A percentile compares a stretch with the other conserved stretches of the same genome.
phyloP scores from a whole-genome alignment of 2,113 vertebrate genomes.

The Sminthopsis crassicaudata region DNA sequence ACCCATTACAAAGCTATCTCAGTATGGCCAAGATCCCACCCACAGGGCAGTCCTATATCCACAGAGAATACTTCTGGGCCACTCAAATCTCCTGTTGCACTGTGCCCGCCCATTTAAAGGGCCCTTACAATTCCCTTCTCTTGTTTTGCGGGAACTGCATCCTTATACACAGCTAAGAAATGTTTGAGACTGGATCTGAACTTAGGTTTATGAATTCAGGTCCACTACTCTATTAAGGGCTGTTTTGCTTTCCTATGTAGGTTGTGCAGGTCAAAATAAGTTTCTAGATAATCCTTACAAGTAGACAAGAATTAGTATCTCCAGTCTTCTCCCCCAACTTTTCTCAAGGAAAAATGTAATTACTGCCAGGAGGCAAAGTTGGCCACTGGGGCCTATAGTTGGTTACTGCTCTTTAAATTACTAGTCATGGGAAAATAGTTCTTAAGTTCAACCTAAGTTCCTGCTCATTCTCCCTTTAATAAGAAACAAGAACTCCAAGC shows the following conservation, averaged over 20 bases:
- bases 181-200: not conserved
- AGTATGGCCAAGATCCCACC: no score
- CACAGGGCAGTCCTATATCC: no score
- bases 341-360: not conserved
- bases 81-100: no score
- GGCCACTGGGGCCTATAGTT: not conserved
- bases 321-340: not conserved
- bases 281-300: not conserved
- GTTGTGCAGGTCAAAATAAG: not conserved
- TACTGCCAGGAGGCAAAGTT: not conserved
- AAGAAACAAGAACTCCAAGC: not conserved
- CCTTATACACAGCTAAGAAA: not conserved
- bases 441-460: not conserved
- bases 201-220: not conserved
- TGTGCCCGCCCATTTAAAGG: no score
- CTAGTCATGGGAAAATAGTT: not conserved
- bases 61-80: no score
- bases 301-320: not conserved
- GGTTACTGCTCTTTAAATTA: not conserved
- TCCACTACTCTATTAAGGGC: not conserved
- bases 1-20: no score
- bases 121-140: no score
- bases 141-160: no score
- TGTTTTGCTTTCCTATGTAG: not conserved
- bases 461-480: not conserved